Evolutionary conservation across 2,113 vertebrate species (phyloP).

Genomic region (Amphilophus citrinellus): DNA sequence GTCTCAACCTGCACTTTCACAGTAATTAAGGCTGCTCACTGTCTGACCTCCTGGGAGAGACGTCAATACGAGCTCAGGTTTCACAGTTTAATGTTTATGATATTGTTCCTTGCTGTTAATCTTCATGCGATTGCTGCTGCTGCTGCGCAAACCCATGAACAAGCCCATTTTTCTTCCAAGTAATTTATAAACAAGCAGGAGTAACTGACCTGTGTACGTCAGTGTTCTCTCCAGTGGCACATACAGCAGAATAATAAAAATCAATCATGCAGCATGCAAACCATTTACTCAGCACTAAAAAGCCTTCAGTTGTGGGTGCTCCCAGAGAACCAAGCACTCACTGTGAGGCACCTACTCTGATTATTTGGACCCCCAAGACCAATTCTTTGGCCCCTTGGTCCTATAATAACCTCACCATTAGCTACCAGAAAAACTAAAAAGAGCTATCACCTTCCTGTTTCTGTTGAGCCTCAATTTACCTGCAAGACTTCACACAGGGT

Average conservation of each 20-base stretch:
- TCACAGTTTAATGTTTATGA: neutral
- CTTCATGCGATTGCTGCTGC: neutral
- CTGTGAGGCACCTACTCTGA: neutral
- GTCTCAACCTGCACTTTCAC: neutral
- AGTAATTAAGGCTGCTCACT: slow-evolving; percentile 6
- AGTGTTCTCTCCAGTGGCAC: neutral
- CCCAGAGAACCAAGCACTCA: neutral
- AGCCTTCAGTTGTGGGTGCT: neutral
- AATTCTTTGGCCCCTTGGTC: neutral
- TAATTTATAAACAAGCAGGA: neutral
- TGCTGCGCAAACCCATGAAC: neutral
- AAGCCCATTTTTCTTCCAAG: neutral
- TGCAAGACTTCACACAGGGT: neutral
- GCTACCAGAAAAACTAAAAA: neutral
- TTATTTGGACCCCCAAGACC: neutral
- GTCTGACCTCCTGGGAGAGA: neutral
- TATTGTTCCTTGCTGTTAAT: neutral
- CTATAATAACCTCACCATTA: neutral
- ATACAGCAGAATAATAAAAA: neutral
- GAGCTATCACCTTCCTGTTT: neutral
- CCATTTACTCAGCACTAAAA: slow-evolving; percentile 10
- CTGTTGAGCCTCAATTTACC: neutral
- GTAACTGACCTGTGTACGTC: neutral
- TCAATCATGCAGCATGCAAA: neutral
- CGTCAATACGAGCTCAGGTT: neutral